A percentile compares a stretch with the other conserved stretches of the same genome.
These are phyloP conservation scores for Buphagus erythrorhynchus DNA, from an alignment of 2,797 vertebrate species.

Conservation along the genomic window DNA sequence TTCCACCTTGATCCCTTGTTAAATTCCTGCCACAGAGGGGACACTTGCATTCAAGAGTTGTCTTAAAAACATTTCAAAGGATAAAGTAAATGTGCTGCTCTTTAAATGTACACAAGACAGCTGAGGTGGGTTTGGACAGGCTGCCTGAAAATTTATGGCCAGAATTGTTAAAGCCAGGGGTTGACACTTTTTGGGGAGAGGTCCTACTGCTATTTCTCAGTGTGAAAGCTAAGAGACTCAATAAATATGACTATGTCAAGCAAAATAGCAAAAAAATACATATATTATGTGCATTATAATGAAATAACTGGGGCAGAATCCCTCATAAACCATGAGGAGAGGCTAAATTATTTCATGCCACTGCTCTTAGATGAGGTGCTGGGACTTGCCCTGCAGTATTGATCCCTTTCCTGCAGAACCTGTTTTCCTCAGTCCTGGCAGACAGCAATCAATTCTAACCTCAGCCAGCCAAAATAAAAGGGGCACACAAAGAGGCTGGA, in stretches of 20 bases:
- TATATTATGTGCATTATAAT: neutral
- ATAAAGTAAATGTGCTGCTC: neutral
- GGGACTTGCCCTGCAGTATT: neutral
- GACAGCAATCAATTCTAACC: neutral
- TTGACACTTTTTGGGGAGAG: neutral
- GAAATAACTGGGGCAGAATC: neutral
- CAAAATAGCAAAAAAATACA: neutral
- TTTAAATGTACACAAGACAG: neutral
- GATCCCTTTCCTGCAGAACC: neutral
- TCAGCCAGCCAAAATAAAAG: neutral
- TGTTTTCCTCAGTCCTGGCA: neutral
- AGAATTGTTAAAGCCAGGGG: neutral
- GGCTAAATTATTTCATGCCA: neutral
- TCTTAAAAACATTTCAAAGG: neutral
- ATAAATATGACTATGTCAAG: neutral
- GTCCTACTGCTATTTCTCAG: neutral
- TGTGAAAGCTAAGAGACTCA: neutral
- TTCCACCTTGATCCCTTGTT: neutral
- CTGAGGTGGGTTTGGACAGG: neutral
- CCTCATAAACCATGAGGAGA: neutral
- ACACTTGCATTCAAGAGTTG: neutral
- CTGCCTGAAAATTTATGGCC: neutral
- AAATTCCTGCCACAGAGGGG: neutral
- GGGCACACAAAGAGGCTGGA: neutral
- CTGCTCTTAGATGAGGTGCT: neutral